Evolutionary conservation across 2,888 invertebrate genomes (phyloP), one percentile per base, ranked within the genome.

Genomic region (Chrysodeixis includens): DNA sequence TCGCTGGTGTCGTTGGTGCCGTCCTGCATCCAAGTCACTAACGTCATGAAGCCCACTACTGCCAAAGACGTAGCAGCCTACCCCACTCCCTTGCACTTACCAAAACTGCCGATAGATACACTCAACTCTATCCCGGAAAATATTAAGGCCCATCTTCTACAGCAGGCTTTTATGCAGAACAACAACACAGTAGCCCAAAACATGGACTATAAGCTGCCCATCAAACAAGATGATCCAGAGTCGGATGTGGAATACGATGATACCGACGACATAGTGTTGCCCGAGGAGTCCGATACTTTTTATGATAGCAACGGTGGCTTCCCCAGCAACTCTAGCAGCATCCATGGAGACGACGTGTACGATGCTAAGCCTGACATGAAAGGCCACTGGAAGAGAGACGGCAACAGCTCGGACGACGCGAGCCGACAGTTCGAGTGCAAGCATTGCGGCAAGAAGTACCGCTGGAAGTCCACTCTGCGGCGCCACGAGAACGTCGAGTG

Each of bases 401-500:
- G 88, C 61, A 88, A 83, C 84, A 81, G 87, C 79, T 88, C 89
- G 85, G 93, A 96, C 86, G 96, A 96, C 83, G 95, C 96, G 32
- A 92, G 93, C 79, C 92, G 96, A 4, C 96, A 97, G 86, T 98
- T 97, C 91, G 96, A 97, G 56, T 98, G 98, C 86, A 96, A 97
- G 58, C 97, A 97, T 88, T 98, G 98, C 92, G 98, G 98, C 74
- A 98, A 98, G 90, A 96, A 97, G 77, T 98, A 98, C 91, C 96
- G 98, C 83, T 98, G 98, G 98, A 98, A 97, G 93, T 97, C 97
- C 57, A 98, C 98, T 68, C 95, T 98, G 95, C 96, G 97, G 12
- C 96, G 97, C 5, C 98, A 98, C 93, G 97, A 97, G 91, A 97
- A 96, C 94, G 97, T 97, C 71, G 98, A 98, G 91, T 98, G 98